A percentile compares a stretch with the other conserved stretches of the same genome.
phyloP scores from a whole-genome alignment of 2,888 invertebrate genomes.

The Trissolcus japonicus region DNA sequence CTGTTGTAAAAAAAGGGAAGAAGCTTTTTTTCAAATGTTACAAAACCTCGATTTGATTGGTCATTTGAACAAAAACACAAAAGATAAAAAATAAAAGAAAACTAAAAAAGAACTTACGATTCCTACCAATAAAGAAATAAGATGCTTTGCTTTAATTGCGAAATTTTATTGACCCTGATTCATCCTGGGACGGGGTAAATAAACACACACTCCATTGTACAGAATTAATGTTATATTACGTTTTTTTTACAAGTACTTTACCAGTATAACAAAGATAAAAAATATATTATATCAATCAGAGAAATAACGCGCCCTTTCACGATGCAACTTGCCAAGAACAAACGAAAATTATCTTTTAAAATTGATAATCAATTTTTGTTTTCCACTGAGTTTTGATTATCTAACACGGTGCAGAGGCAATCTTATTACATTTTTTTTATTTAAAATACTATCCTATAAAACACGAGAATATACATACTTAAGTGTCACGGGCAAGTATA shows the following conservation, averaged over 20 bases:
- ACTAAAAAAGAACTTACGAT: constrained; percentile 35
- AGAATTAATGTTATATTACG: constrained; percentile 41
- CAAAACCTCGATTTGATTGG: constrained; percentile 38
- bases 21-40: constrained; percentile 51
- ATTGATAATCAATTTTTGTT: background rate
- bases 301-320: constrained; percentile 17
- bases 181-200: background rate
- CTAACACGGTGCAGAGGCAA: constrained; percentile 25
- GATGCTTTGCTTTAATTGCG: constrained; percentile 55
- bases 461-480: constrained; percentile 67
- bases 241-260: constrained; percentile 49
- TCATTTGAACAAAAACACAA: constrained; percentile 21
- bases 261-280: constrained; percentile 53
- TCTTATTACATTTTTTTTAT: constrained; percentile 10
- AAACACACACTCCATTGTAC: constrained; percentile 12
- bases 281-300: constrained; percentile 45
- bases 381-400: constrained; percentile 4
- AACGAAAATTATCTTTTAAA: constrained; percentile 8
- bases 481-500: constrained; percentile 74
- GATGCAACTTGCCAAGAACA: constrained; percentile 11
- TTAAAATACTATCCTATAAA: constrained; percentile 58
- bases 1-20: constrained; percentile 31
- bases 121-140: constrained; percentile 54
- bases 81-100: constrained; percentile 22
- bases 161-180: background rate